These are phyloP conservation scores for Chrysolophus pictus DNA, from an alignment of 2,797 vertebrate genomes.

Conservation along the genomic window DNA sequence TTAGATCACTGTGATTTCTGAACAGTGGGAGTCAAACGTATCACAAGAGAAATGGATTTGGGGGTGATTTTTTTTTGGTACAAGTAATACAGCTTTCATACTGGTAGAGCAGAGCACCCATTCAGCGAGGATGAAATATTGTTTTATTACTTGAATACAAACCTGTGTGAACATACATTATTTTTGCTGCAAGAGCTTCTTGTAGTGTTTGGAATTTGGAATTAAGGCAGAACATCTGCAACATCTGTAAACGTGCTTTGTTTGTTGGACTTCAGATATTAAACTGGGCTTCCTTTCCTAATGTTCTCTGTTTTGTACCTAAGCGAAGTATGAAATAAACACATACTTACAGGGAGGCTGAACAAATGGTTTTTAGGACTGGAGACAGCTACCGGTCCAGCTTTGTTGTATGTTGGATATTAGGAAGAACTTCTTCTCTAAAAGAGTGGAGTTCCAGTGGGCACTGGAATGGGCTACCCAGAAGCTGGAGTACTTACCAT, in stretches of 20 bases:
- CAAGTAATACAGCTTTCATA: background rate
- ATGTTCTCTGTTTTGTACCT: background rate
- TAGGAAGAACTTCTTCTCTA: no score
- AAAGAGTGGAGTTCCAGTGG: no score
- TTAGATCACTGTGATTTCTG: background rate
- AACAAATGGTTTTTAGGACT: rapidly evolving
- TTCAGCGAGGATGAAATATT: background rate
- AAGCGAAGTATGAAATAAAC: background rate
- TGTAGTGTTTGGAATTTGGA: background rate
- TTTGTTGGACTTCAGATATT: background rate
- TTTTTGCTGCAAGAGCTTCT: background rate
- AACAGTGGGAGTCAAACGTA: background rate
- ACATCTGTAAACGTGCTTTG: background rate
- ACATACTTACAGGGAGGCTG: background rate
- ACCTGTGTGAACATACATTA: background rate
- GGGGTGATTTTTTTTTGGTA: background rate
- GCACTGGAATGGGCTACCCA: no score
- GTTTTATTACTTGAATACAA: background rate
- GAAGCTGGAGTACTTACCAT: no score
- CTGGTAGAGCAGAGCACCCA: background rate
- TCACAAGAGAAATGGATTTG: background rate
- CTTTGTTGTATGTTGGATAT: background rate
- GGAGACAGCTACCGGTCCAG: background rate
- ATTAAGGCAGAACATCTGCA: background rate
- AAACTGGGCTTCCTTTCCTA: background rate